Base-by-base conservation (phyloP, 1,140 invertebrate species). In the Yoshiicerus persimilis region DNA sequence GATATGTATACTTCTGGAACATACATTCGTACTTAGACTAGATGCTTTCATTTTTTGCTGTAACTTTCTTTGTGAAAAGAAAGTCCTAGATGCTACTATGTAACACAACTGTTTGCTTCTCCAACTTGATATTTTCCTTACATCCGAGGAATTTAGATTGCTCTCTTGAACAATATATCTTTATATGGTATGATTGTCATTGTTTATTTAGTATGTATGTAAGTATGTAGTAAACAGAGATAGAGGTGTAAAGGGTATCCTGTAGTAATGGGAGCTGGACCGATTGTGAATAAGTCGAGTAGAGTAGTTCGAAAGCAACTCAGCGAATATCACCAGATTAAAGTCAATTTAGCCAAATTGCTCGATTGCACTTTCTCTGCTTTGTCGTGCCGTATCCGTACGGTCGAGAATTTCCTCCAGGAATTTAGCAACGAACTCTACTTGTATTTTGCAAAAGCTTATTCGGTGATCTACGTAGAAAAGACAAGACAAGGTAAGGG, bases 321-420 rank as follows among this genome's bases (percentile, higher is more conserved):
- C 75, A 36, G 75, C 75, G 75, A 80, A 80, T 36, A 36, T 34
- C 75, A 80, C 75, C 13, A 80, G 30, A 80, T 80, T 34, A 80
- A 38, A 80, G 75, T 80, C 30, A 80, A 80, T 80, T 80, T 38
- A 80, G 34, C 32, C 20, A 80, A 80, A 80, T 80, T 80, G 75
- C 75, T 80, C 75, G 75, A 70, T 70, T 70, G 75, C 30, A 23
- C 75, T 80, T 80, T 80, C 75, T 80, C 32, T 34, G 25, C 64
- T 30, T n/a, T 38, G 75, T 38, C 32, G 8, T 23, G 32, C 64
- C 20, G 6, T 64, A n/a, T 20, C 20, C 20, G 1, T n/a, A n/a
- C n/a, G n/a, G n/a, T n/a, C 23, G 1, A 30, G 13, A 16, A 25
- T 16, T 13, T 70, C 27, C 64, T 30, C 2, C 23, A 70, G 64